Percentiles rank a stretch among this genome's conserved stretches.
Conservation (phyloP, 2,113 vertebrate genomes). For the Nesoenas mayeri region DNA sequence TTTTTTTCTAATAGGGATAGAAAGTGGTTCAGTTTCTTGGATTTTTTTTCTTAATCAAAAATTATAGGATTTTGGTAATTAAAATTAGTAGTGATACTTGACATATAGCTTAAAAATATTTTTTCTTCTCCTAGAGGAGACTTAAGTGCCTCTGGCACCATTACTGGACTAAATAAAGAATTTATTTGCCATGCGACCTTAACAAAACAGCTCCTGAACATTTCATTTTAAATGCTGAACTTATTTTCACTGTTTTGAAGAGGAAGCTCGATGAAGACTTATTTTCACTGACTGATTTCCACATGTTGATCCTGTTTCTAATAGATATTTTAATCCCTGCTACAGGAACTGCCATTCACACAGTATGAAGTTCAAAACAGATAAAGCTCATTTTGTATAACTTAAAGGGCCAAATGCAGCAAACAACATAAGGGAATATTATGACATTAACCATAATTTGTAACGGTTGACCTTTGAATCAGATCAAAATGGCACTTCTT, state of each 20-base stretch:
- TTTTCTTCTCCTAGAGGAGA: background rate
- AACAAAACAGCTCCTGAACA: background rate
- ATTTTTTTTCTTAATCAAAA: background rate
- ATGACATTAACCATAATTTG: background rate
- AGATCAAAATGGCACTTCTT: background rate
- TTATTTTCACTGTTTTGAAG: background rate
- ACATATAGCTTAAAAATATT: background rate
- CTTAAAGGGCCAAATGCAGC: background rate
- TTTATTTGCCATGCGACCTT: background rate
- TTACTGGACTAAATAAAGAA: background rate
- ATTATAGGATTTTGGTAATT: background rate
- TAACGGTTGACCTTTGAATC: background rate
- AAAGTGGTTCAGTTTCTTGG: background rate
- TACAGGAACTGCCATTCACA: background rate
- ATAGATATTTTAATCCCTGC: background rate
- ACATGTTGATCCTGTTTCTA: background rate
- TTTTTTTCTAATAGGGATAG: background rate
- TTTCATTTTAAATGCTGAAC: background rate
- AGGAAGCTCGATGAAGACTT: background rate
- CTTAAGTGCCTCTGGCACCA: background rate
- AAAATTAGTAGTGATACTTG: background rate
- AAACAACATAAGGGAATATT: background rate
- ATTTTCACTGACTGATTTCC: background rate
- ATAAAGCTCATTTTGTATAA: background rate
- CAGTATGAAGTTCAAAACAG: background rate